A percentile compares a stretch with the other conserved stretches of the same genome.
These are phyloP conservation scores for Ctenicera cuprea DNA, from an alignment of 2,888 invertebrate genomes.

Conservation along the genomic window DNA sequence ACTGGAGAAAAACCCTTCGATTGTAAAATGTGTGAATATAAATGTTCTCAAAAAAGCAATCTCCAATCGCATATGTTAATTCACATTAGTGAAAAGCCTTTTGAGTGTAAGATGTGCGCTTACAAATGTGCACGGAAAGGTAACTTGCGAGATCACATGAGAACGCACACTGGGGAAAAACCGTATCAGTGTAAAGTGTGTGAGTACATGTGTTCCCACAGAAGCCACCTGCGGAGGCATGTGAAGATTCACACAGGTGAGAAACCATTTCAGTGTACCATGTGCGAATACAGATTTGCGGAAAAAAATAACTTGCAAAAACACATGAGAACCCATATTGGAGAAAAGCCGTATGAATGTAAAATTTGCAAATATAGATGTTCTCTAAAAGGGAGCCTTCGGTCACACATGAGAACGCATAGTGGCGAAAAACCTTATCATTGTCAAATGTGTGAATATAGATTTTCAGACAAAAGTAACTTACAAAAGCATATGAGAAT, in stretches of 20 bases:
- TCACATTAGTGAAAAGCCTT: background rate
- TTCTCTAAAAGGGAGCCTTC: background rate
- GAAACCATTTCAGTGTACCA: background rate
- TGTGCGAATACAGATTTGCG: background rate
- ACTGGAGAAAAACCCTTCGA: conserved; percentile 20
- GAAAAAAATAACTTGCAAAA: conserved; percentile 2
- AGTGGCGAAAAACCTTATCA: conserved; percentile 1
- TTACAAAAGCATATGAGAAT: background rate
- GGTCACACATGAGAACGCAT: background rate
- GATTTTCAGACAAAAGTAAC: background rate
- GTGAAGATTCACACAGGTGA: background rate
- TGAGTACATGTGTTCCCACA: background rate
- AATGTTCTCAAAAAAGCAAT: conserved; percentile 1
- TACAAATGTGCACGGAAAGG: background rate
- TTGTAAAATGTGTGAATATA: conserved; percentile 34
- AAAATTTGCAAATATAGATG: background rate
- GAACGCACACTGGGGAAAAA: background rate
- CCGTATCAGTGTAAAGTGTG: conserved; percentile 1
- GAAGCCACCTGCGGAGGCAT: background rate
- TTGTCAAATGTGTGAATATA: background rate
- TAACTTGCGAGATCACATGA: background rate
- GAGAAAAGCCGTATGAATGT: background rate
- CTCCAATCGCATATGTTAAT: background rate
- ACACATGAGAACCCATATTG: background rate
- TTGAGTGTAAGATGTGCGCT: background rate